Base-by-base conservation (phyloP, 2,888 invertebrate species). In the Mesorhabditis sp. region DNA sequence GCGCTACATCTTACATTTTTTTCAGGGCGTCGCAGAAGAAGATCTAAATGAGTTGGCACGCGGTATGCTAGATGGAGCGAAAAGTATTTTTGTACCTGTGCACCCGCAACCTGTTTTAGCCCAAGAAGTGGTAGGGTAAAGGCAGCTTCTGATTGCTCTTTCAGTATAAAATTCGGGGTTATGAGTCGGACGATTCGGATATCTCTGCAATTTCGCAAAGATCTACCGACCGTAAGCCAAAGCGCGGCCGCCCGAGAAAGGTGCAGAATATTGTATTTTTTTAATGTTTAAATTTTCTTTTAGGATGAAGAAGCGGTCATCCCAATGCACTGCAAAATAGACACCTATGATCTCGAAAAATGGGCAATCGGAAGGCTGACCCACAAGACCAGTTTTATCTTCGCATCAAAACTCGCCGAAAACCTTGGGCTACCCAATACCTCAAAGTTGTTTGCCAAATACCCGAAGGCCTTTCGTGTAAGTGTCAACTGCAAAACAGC, bases 331-430 rank as follows among this genome's bases (percentile, higher is more conserved):
- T 73, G 76, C 45, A 80, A 81, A 4, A 74, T 82, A 42, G 76
- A 76, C 10, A 62, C 72, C 61, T 63, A 70, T n/a, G 83, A 84
- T 61, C 79, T 82, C 41, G 64, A 71, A 43, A 70, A 79, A 72
- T 83, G 83, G 83, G 78, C 79, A 72, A 83, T 83, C 10, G 81
- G 81, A 5, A 73, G 83, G 5, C 74, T 82, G 64, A 68, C 69
- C 50, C 62, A 65, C 45, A 73, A 71, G 28, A 74, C 81, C 13
- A 70, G 76, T 43, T 83, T 82, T 69, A 73, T 83, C 28, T 74
- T 80, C 6, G 80, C 80, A 6, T 74, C 76, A 28, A 83, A 83
- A 72, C 76, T 79, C 7, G 73, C 71, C 65, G 63, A 13, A n/a
- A 7, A 15, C n/a, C 58, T 50, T n/a, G n/a, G n/a, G 7, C 7